These are phyloP conservation scores for zebrafish (Danio rerio) DNA, from an alignment of 2,113 vertebrate genomes.

Conservation along the genomic window DNA sequence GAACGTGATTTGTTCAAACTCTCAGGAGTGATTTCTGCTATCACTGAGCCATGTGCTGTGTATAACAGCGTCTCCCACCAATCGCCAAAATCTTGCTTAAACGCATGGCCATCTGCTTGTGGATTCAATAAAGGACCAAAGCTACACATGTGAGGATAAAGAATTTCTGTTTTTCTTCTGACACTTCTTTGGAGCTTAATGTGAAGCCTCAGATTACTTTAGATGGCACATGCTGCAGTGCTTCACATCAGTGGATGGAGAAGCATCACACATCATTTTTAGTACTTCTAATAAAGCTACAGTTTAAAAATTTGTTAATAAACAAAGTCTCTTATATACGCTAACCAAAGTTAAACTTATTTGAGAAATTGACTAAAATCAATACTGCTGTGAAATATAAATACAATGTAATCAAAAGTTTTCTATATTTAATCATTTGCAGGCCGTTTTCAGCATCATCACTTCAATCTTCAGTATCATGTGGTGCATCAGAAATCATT, in stretches of 20 bases:
- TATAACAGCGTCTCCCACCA: neutral
- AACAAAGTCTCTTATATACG: neutral
- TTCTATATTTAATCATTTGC: neutral
- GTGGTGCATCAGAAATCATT: neutral
- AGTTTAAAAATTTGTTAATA: neutral
- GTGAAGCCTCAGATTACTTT: slow-evolving; percentile 35
- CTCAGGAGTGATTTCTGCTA: neutral
- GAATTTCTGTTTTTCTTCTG: slow-evolving; percentile 39
- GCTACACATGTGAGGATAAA: slow-evolving; percentile 35
- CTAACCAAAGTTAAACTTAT: neutral
- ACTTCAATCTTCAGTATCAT: neutral
- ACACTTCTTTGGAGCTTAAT: slow-evolving; percentile 41
- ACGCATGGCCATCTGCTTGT: slow-evolving; percentile 40
- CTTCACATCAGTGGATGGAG: neutral
- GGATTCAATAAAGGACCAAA: slow-evolving; percentile 7
- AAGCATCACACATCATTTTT: too few relatives aligned
- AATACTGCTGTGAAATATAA: neutral
- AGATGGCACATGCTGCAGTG: slow-evolving; percentile 15
- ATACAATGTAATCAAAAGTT: neutral
- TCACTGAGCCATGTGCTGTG: neutral
- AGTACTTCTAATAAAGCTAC: neutral
- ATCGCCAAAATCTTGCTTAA: neutral
- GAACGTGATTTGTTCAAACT: neutral
- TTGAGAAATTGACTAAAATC: neutral
- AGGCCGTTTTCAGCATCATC: neutral